Conservation (phyloP, 2,113 vertebrate genomes). For the Motacilla tschutschensis region DNA sequence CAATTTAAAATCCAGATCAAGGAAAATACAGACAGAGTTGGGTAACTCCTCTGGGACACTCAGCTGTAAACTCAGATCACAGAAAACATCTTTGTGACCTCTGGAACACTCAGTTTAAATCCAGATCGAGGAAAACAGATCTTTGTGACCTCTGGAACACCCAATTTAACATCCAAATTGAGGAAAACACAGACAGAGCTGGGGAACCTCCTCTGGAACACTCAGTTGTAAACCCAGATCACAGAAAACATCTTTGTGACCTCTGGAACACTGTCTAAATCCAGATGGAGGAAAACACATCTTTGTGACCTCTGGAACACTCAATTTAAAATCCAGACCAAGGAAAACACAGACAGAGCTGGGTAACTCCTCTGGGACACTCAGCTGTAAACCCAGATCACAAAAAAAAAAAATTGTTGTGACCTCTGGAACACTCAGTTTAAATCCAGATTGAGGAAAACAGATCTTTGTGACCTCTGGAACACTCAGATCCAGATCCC, state of each 20-base stretch:
- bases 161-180: too few relatives aligned
- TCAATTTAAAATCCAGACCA: rapidly evolving
- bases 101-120: background rate
- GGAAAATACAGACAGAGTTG: background rate
- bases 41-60: background rate
- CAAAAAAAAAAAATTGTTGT: background rate
- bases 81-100: background rate
- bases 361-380: background rate
- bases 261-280: too few relatives aligned
- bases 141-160: too few relatives aligned
- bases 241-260: too few relatives aligned
- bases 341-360: background rate
- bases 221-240: too few relatives aligned
- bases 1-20: rapidly evolving
- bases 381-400: rapidly evolving
- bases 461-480: background rate
- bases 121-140: too few relatives aligned
- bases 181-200: too few relatives aligned
- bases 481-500: background rate
- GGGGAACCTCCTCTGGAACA: background rate
- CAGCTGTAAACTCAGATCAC: rapidly evolving
- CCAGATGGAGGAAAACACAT: too few relatives aligned
- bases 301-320: background rate
- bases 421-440: background rate
- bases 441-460: background rate